Evolutionary conservation across 2,797 vertebrate species (phyloP), one percentile per base, ranked within the genome.

Genomic region (Gymnodraco acuticeps): DNA sequence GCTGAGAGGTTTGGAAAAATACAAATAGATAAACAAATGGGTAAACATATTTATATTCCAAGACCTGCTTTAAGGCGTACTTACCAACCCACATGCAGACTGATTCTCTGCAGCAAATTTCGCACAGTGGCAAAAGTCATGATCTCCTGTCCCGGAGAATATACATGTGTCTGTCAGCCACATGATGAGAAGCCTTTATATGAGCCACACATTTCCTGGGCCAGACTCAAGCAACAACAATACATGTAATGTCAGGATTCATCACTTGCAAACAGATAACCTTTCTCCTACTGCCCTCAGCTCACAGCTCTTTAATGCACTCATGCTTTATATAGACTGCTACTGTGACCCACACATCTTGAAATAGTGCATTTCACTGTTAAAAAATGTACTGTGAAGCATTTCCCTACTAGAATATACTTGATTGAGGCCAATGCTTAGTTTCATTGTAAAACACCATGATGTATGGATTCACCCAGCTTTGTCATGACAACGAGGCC

Each of bases 121-220:
- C 74, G 73, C 65, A 53, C 86, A 87, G 84, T 88, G 81, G 74
- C 76, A 79, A 85, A 88, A 90, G 84, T 87, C 91, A 90, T 89
- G 90, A 91, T 88, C 80, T 81, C 84, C 87, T 87, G 82, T 93
- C 87, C 69, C 17, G 48, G 73, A 86, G 82, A 89, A 89, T 87
- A 90, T 90, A 89, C 80, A 77, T 78, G n/a, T 78, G 81, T 83
- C 90, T 91, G 92, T 90, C 92, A 93, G 60, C 76, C 54, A 55
- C 82, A 87, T 89, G 83, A 94, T 89, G 89, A 86, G 88, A 59
- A 83, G 82, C 75, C 77, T 89, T 87, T 92, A 89, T 88, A 87
- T 80, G 84, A 87, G 77, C 85, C 85, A 92, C 92, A 77, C 77
- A 91, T 91, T 91, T 90, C 81, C 80, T 75, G 53, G 85, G 83